These are phyloP conservation scores for Mergus octosetaceus DNA, from an alignment of 2,797 vertebrate genomes.

Conservation along the genomic window DNA sequence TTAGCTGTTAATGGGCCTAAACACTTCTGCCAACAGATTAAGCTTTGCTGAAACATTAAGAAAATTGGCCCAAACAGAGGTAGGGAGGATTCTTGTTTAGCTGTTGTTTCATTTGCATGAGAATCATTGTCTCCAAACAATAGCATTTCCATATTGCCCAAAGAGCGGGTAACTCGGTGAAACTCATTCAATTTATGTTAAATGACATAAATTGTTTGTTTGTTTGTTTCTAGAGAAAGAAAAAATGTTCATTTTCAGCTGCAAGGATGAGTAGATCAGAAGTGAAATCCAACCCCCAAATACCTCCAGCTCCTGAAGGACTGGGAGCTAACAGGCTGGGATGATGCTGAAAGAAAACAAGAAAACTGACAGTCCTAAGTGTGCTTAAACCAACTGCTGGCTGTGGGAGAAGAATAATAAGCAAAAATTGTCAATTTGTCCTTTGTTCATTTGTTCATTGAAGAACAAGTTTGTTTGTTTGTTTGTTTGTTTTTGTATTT, in stretches of 20 bases:
- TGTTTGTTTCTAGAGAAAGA: conserved; percentile 50
- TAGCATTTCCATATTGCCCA: conserved; percentile 63
- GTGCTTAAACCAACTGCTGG: neutral
- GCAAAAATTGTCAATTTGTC: neutral
- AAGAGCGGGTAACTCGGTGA: conserved; percentile 52
- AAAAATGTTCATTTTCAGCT: conserved; percentile 61
- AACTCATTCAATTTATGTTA: conserved; percentile 50
- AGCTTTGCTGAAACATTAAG: conserved; percentile 78
- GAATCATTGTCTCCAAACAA: conserved; percentile 71
- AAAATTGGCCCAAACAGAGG: conserved; percentile 83
- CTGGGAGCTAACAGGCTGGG: neutral
- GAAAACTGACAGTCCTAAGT: neutral
- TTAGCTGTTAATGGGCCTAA: conserved; percentile 87
- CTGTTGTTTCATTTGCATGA: conserved; percentile 72
- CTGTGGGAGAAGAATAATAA: neutral
- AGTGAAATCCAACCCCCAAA: conserved; percentile 18
- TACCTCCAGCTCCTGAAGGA: neutral
- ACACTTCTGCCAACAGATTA: conserved; percentile 85
- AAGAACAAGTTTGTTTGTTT: neutral
- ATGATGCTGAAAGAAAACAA: neutral
- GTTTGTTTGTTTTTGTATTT: too few relatives aligned
- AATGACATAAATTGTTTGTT: conserved; percentile 34
- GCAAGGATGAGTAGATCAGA: conserved; percentile 1
- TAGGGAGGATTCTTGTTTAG: conserved; percentile 70
- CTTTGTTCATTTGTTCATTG: neutral